Percentiles rank a stretch among this genome's conserved stretches.
These are phyloP conservation scores for Gryllus bimaculatus DNA, from an alignment of 1,140 invertebrate genomes.

Conservation along the genomic window DNA sequence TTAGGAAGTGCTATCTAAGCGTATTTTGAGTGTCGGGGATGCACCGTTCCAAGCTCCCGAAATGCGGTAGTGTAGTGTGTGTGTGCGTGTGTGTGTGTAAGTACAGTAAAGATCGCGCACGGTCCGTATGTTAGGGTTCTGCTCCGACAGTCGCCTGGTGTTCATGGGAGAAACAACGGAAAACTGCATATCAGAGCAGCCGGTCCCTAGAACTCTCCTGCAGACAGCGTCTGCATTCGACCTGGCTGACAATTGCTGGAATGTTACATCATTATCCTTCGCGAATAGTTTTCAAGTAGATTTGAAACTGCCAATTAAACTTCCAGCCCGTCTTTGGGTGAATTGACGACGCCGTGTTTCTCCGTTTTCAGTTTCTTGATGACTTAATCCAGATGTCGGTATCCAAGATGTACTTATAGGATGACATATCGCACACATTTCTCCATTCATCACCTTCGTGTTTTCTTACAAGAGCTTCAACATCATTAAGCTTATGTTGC, in stretches of 20 bases:
- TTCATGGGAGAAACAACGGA: too few relatives aligned
- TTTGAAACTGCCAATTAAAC: background rate
- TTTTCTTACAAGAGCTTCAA: background rate
- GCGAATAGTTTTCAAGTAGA: background rate
- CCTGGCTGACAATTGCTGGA: background rate
- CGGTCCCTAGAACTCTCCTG: too few relatives aligned
- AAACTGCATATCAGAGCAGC: too few relatives aligned
- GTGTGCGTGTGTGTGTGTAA: too few relatives aligned
- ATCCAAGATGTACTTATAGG: background rate
- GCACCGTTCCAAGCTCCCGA: too few relatives aligned
- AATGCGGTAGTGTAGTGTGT: too few relatives aligned
- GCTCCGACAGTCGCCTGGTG: too few relatives aligned
- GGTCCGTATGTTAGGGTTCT: too few relatives aligned
- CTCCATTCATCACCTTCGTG: background rate
- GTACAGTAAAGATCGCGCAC: too few relatives aligned
- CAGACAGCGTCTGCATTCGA: too few relatives aligned
- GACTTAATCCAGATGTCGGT: background rate
- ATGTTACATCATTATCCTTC: background rate
- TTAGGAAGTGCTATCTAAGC: too few relatives aligned
- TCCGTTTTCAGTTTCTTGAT: background rate
- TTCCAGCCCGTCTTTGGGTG: background rate
- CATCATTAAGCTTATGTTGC: background rate
- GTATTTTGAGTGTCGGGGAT: too few relatives aligned
- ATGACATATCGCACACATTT: background rate
- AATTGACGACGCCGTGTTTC: background rate